Evolutionary conservation across 1,140 invertebrate species (phyloP), one percentile per base, ranked within the genome.

Genomic region (Hermatobates lingyangjiaoensis): DNA sequence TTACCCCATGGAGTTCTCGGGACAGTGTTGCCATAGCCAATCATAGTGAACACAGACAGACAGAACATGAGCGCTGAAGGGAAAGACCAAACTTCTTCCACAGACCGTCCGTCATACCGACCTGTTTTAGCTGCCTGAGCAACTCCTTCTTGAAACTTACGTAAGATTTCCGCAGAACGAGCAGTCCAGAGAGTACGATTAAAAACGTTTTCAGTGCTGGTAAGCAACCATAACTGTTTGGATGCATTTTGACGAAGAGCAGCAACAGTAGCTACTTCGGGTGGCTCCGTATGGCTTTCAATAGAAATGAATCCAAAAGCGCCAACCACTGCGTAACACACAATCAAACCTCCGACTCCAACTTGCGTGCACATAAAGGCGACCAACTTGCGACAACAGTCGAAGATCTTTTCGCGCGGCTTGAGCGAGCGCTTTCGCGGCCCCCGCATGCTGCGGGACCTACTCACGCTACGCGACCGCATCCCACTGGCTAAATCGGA

Each of bases 291-390:
- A 52, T 78, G 70, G 1, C 75, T 75, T 65, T 97, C 93, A 34
- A 97, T 80, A 44, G 76, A 72, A 61, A 79, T 83, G 64, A 98
- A 98, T 28, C 87, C 80, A 24, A 93, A 80, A 0, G 93, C 93
- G 0, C 94, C 94, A 10, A 96, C 75, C 44, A 97, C 83, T 1
- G 93, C 87, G 64, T 98, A 98, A 40, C 87, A 80, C 0, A 97
- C 88, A 15, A 98, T 89, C 3, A 97, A 69, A 1, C 84, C 88
- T 39, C 91, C 92, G 3, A 98, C 84, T 45, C 94, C 94, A 44
- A 98, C 88, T 71, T 88, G 84, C 1, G 86, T 89, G 66, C 84
- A 90, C 87, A 90, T 90, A 58, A 90, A 89, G 0, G 85, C 83
- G 27, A 87, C 76, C 54, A 88, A 71, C 62, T 88, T 87, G 24